A percentile compares a stretch with the other conserved stretches of the same genome.
These are phyloP conservation scores for Periophthalmus modestus DNA, from an alignment of 2,113 vertebrate genomes.

Conservation along the genomic window DNA sequence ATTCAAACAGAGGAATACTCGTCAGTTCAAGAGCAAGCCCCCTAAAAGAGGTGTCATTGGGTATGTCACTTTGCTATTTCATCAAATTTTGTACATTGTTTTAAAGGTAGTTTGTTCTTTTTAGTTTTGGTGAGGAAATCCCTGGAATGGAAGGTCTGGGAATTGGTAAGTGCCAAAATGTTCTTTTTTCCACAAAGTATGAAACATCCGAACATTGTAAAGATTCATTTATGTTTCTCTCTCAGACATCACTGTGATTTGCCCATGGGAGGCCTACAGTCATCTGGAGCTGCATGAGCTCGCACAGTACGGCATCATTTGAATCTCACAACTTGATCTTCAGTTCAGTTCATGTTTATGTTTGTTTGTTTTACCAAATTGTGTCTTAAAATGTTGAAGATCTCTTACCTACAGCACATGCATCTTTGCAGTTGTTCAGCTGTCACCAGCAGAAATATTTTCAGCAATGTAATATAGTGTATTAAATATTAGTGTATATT, in stretches of 20 bases:
- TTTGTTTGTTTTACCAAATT: not conserved
- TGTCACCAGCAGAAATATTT: not conserved
- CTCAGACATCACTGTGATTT: conserved; percentile 89
- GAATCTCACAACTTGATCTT: conserved; percentile 33
- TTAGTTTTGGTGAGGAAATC: conserved; percentile 88
- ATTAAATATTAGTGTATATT: not conserved
- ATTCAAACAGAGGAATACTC: conserved; percentile 86
- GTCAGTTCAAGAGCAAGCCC: conserved; percentile 91
- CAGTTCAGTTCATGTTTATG: not conserved
- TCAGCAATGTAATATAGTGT: not conserved
- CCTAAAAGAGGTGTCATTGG: conserved; percentile 88
- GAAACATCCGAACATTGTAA: not conserved
- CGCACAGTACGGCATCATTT: conserved; percentile 90
- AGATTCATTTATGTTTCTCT: not conserved
- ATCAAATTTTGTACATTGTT: not conserved
- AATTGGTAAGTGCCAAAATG: conserved; percentile 75
- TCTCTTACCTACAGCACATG: not conserved
- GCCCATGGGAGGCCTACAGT: conserved; percentile 92
- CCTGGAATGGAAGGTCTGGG: conserved; percentile 91
- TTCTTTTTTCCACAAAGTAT: not conserved
- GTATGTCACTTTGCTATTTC: conserved; percentile 63
- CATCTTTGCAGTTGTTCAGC: not conserved
- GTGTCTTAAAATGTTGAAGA: not conserved
- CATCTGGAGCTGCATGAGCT: conserved; percentile 91
- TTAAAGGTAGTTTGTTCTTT: conserved; percentile 3